phyloP scores from a whole-genome alignment of 2,797 vertebrate genomes.

The Melanotaenia nigrans region DNA sequence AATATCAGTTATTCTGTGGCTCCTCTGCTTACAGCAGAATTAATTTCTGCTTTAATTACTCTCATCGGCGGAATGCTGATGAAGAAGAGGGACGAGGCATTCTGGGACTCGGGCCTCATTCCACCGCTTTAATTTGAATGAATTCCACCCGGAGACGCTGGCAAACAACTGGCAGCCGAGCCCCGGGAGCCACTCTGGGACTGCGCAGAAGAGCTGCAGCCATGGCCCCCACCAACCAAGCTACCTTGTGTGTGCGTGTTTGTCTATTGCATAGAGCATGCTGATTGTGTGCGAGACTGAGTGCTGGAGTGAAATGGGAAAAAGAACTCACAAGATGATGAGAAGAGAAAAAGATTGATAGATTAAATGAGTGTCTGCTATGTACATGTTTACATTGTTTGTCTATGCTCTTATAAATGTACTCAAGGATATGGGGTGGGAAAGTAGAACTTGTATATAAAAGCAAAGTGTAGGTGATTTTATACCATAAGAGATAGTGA shows the following conservation, averaged over 20 bases:
- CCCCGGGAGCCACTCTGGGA: constrained; percentile 95
- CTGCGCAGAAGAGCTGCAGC: constrained; percentile 81
- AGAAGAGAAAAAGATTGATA: constrained; percentile 40
- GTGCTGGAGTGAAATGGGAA: constrained; percentile 45
- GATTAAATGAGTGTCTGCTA: constrained; percentile 46
- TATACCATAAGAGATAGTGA: constrained; percentile 38
- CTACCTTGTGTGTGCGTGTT: constrained; percentile 65
- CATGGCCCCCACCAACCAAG: constrained; percentile 79
- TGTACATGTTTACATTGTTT: constrained; percentile 34
- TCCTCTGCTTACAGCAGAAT: constrained; percentile 99
- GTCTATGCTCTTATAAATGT: constrained; percentile 31
- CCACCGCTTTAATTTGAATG: constrained; percentile 99
- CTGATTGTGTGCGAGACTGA: constrained; percentile 50
- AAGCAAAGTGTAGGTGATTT: constrained; percentile 54
- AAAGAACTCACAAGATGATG: constrained; percentile 60
- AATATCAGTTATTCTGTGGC: constrained; percentile 99
- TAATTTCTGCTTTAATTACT: constrained; percentile 99
- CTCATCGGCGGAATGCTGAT: constrained; percentile 99
- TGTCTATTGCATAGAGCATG: constrained; percentile 39
- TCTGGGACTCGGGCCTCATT: constrained; percentile 99
- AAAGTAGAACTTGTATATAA: constrained; percentile 68
- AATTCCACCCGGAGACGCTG: constrained; percentile 97
- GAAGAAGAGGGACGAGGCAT: constrained; percentile 99
- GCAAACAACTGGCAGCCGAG: constrained; percentile 99
- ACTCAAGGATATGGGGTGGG: constrained; percentile 19